Percentiles rank a stretch among this genome's conserved stretches.
phyloP scores from a whole-genome alignment of 2,888 invertebrate genomes.

The Venustoraphidia nigricollis region DNA sequence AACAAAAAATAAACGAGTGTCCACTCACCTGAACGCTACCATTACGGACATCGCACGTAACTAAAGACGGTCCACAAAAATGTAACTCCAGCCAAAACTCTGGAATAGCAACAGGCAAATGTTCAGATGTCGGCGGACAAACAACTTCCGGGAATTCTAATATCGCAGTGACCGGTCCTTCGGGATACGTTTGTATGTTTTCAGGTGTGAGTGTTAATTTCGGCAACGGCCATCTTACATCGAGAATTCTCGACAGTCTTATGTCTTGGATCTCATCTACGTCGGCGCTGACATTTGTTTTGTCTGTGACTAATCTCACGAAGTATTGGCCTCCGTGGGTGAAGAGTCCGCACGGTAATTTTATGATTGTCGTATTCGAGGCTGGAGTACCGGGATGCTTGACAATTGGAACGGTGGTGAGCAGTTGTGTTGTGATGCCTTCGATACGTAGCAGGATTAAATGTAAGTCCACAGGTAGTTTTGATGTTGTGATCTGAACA shows the following conservation, averaged over 20 bases:
- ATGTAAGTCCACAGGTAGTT: constrained; percentile 21
- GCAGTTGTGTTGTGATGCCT: constrained; percentile 22
- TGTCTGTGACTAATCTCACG: constrained; percentile 27
- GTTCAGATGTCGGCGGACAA: constrained; percentile 45
- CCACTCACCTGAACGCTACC: constrained; percentile 29
- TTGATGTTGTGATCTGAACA: constrained; percentile 41
- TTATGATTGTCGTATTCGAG: constrained; percentile 28
- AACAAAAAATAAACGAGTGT: not conserved
- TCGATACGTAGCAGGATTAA: constrained; percentile 30
- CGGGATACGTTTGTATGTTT: constrained; percentile 66
- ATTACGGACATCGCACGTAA: constrained; percentile 48
- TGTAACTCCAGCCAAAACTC: constrained; percentile 67
- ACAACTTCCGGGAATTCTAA: constrained; percentile 59
- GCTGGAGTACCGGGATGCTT: not conserved
- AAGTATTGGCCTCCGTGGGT: constrained; percentile 53
- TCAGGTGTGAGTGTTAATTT: constrained; percentile 57
- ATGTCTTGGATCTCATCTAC: constrained; percentile 16
- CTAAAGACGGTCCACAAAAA: constrained; percentile 63
- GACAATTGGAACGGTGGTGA: constrained; percentile 21
- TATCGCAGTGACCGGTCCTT: constrained; percentile 54
- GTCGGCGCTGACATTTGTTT: constrained; percentile 4
- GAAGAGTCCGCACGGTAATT: constrained; percentile 56
- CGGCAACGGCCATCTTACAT: constrained; percentile 71
- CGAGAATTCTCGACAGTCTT: constrained; percentile 39
- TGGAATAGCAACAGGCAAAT: constrained; percentile 32